phyloP scores from a whole-genome alignment of 2,888 invertebrate species.

The Tiliacea aurago region DNA sequence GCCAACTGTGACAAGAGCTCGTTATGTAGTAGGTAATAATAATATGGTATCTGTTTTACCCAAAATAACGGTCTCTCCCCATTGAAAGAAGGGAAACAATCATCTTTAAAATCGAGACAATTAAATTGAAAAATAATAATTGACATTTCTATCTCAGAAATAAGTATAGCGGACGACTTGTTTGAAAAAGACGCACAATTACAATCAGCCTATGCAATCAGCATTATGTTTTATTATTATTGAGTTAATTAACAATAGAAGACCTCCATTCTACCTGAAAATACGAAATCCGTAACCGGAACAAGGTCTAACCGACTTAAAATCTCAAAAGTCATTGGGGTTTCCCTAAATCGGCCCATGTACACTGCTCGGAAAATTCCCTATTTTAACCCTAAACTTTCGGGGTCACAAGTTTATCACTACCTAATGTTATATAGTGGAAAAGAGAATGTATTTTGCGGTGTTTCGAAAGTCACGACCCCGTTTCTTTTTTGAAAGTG shows the following conservation, averaged over 20 bases:
- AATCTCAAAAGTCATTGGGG: conserved; percentile 50
- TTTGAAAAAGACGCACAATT: background rate
- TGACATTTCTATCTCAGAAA: background rate
- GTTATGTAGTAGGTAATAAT: no score
- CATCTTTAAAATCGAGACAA: background rate
- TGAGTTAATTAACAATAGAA: conserved; percentile 5
- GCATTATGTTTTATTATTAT: background rate
- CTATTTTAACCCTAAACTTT: conserved; percentile 53
- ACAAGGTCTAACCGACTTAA: conserved; percentile 41
- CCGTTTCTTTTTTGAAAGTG: conserved; percentile 19
- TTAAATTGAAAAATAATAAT: background rate
- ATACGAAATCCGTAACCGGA: conserved; percentile 14
- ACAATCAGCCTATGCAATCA: background rate
- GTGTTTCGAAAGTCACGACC: conserved; percentile 4
- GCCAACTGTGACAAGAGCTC: no score
- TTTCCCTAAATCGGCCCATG: conserved; percentile 35
- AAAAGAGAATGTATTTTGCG: conserved; percentile 21
- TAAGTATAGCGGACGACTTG: background rate
- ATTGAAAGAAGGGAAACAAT: no score
- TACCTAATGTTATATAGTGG: conserved; percentile 33
- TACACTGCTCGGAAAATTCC: conserved; percentile 27
- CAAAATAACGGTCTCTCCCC: no score
- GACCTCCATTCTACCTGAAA: conserved; percentile 33
- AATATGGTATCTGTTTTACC: background rate
- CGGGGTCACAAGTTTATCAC: conserved; percentile 42